These are phyloP conservation scores for Cantharis lateralis DNA, from an alignment of 2,888 invertebrate species.

Conservation along the genomic window DNA sequence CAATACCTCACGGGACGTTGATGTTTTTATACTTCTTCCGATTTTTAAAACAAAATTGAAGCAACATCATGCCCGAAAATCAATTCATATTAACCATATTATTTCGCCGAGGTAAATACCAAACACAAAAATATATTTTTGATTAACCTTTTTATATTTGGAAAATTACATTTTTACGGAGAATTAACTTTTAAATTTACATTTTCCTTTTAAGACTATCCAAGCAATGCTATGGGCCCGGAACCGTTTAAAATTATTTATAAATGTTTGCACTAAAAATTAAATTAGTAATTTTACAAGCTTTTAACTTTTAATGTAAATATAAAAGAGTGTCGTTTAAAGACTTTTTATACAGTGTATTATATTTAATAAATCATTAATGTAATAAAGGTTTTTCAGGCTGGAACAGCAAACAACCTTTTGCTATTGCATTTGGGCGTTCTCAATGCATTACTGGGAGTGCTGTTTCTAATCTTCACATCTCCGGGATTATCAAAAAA, in stretches of 20 bases:
- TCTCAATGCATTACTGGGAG: constrained; percentile 70
- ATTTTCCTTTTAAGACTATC: not conserved
- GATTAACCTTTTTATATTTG: not conserved
- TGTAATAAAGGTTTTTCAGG: constrained; percentile 54
- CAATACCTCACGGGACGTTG: not conserved
- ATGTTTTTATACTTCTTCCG: not conserved
- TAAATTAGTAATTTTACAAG: not conserved
- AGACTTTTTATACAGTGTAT: not conserved
- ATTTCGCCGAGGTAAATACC: not conserved
- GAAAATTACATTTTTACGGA: not conserved
- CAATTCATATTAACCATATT: not conserved
- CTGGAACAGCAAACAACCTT: constrained; percentile 71
- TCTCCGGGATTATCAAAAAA: constrained; percentile 57
- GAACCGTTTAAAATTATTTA: not conserved
- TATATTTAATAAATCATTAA: too few species aligned
- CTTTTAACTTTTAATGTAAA: not conserved
- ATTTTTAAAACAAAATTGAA: not conserved
- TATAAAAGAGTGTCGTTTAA: not conserved
- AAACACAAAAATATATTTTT: not conserved
- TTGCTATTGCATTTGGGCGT: constrained; percentile 74
- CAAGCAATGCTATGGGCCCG: not conserved
- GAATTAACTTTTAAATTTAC: not conserved
- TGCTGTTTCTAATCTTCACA: constrained; percentile 63
- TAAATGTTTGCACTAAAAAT: not conserved
- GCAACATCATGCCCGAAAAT: not conserved